Conservation (phyloP, 1,140 invertebrate genomes). For the Aphelenchoides besseyi region DNA sequence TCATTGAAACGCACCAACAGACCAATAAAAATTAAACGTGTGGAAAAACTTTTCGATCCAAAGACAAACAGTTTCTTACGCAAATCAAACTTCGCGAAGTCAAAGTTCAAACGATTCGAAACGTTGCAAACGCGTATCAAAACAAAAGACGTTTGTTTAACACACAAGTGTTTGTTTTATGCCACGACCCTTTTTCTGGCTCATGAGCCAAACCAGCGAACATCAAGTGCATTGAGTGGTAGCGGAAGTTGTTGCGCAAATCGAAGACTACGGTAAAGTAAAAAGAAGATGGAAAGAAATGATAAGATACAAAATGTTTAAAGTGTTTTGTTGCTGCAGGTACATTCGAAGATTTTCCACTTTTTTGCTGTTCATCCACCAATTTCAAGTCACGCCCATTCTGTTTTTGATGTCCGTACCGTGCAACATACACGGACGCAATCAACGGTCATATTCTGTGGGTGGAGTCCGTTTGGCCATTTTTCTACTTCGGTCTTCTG, state of each 20-base stretch:
- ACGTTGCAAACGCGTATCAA: no score
- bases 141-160: background rate
- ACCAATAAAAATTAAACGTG: no score
- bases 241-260: background rate
- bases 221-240: background rate
- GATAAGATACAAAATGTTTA: background rate
- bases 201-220: background rate
- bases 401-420: background rate
- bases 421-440: background rate
- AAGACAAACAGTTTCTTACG: no score
- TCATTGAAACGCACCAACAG: no score
- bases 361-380: background rate
- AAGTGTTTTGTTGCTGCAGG: background rate
- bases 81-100: no score
- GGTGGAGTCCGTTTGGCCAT: background rate
- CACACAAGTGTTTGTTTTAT: background rate
- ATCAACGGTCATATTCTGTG: no score
- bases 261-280: background rate
- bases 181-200: background rate
- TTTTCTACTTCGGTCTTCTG: background rate
- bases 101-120: no score
- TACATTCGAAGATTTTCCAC: background rate
- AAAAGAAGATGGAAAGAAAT: background rate
- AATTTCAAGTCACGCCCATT: no score
- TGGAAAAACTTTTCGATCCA: no score